These are phyloP conservation scores for Tetrax tetrax DNA, from an alignment of 2,113 vertebrate species.

Conservation along the genomic window DNA sequence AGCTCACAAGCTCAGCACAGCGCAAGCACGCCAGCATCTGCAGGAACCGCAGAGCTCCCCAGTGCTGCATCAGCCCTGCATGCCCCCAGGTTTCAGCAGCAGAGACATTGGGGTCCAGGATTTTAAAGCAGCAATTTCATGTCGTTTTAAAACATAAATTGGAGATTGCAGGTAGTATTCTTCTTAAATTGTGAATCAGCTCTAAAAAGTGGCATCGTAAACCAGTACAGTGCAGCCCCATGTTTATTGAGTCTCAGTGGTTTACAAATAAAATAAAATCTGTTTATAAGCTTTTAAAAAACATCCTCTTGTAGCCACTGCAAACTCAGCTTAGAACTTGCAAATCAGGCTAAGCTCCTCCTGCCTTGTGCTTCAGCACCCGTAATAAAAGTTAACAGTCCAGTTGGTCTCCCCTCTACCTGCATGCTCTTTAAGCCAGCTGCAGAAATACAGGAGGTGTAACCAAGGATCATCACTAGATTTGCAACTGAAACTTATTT, in stretches of 20 bases:
- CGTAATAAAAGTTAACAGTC: neutral
- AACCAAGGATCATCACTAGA: neutral
- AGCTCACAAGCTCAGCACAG: neutral
- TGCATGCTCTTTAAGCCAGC: neutral
- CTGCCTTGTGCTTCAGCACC: neutral
- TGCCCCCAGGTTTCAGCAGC: neutral
- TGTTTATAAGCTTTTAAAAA: constrained; percentile 1
- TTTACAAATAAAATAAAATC: constrained; percentile 23
- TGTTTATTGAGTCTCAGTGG: neutral
- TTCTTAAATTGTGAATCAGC: neutral
- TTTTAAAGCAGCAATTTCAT: neutral
- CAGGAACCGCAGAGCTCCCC: neutral
- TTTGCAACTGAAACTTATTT: neutral
- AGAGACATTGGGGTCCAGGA: neutral
- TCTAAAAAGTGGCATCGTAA: neutral
- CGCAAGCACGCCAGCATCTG: neutral
- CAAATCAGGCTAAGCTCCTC: neutral
- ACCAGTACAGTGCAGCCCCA: neutral
- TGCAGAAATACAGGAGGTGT: neutral
- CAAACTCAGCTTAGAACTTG: neutral
- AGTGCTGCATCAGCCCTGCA: neutral
- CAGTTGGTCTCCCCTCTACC: neutral
- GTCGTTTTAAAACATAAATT: neutral
- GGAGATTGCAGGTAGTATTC: neutral
- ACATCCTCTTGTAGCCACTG: neutral